Conservation (phyloP, 2,797 vertebrate species). For the Enteromius mattozi region DNA sequence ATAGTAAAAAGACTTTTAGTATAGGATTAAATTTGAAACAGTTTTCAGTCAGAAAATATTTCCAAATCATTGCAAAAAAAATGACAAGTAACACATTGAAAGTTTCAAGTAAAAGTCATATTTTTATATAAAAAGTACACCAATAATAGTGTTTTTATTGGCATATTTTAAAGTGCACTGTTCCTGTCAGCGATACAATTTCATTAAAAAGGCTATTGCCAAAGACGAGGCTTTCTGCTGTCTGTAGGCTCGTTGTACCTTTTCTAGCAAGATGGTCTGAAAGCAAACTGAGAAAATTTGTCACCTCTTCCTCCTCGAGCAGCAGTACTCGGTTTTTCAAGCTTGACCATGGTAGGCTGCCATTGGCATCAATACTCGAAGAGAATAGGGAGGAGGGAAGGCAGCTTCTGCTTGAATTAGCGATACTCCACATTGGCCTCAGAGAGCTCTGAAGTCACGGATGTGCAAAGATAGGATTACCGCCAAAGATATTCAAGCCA, state of each 20-base stretch:
- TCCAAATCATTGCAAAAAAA: not conserved
- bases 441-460: slow-evolving; percentile 59
- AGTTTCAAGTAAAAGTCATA: not conserved
- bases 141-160: not conserved
- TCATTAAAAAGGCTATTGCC: not conserved
- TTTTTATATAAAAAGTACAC: not conserved
- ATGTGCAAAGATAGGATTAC: slow-evolving; percentile 63
- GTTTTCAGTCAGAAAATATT: not conserved
- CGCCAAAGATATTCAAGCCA: slow-evolving; percentile 55
- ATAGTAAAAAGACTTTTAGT: not conserved
- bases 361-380: slow-evolving; percentile 48
- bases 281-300: slow-evolving; percentile 22
- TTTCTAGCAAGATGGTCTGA: slow-evolving; percentile 14
- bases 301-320: slow-evolving; percentile 40
- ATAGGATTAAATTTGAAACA: not conserved
- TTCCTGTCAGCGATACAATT: not conserved
- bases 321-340: slow-evolving; percentile 33
- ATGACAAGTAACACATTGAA: not conserved
- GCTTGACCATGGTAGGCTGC: slow-evolving; percentile 36
- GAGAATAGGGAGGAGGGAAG: slow-evolving; percentile 39
- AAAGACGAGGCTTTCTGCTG: slow-evolving; percentile 16
- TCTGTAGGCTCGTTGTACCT: slow-evolving; percentile 19
- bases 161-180: not conserved
- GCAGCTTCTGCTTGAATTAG: slow-evolving; percentile 70
- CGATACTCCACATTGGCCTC: slow-evolving; percentile 68